Evolutionary conservation across 2,113 vertebrate species (phyloP), one percentile per base, ranked within the genome.

Genomic region (Stegastes partitus): DNA sequence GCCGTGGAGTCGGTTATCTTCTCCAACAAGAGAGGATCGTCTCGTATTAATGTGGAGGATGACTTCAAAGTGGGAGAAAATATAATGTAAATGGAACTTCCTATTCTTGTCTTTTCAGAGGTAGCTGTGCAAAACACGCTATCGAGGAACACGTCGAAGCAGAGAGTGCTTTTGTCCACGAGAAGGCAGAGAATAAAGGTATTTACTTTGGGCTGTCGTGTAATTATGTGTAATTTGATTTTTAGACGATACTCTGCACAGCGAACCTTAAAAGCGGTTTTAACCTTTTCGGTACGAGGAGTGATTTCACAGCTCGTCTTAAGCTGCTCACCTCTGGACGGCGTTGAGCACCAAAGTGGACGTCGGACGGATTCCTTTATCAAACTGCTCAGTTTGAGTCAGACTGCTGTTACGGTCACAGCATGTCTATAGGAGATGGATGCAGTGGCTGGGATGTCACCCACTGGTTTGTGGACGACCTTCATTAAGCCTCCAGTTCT

Each of bases 231-330:
- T 31, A 37, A 56, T 61, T 65, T 0, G 14, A 72, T 39, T 55
- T 75, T 45, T 54, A 11, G 21, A 49, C 25, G 11, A 63, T 26
- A 19, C 55, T 59, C 34, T 63, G 22, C 25, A 44, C 25, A 19
- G 1, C 68, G 34, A 57, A 74, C 61, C 39, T 11, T 11, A 21
- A n/a, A n/a, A 39, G 50, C 42, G 47, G 50, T 28, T 14, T 70
- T 9, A n/a, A 34, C 9, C 47, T 51, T 51, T 9, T 34, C 63
- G 18, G 26, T 28, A 9, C 8, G 31, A 37, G 47, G 51, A 66
- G 63, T 21, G 45, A 66, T n/a, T 49, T 66, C 51, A 66, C 22
- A 51, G 63, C 34, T 66, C 45, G 50, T 47, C 47, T 66, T 66
- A 47, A 51, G 63, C 63, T 22, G 31, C 47, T 70, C 25, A 58